Conservation (phyloP, 2,888 invertebrate genomes). For the Phlogophora meticulosa region DNA sequence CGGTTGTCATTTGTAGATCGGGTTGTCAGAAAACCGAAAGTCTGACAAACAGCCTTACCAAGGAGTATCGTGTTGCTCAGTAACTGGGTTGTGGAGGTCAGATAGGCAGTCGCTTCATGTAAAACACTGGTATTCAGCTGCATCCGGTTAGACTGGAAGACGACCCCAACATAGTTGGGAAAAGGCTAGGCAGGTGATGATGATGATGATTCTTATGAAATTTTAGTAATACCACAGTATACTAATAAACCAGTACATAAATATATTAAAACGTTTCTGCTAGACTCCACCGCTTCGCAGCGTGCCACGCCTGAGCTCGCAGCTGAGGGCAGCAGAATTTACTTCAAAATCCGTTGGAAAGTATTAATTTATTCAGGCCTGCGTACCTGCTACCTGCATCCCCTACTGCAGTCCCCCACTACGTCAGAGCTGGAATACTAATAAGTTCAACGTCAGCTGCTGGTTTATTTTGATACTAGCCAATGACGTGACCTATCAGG, state of each 20-base stretch:
- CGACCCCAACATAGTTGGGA: no score
- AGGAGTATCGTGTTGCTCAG: no score
- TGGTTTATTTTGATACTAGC: constrained; percentile 49
- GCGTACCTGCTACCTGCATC: constrained; percentile 47
- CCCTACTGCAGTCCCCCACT: constrained; percentile 13
- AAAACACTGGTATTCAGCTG: no score
- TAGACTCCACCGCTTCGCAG: neutral
- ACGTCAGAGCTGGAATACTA: constrained; percentile 49
- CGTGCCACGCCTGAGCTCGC: constrained; percentile 5
- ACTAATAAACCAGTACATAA: neutral
- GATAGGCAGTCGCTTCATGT: no score
- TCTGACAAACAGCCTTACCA: no score
- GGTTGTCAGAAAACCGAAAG: no score
- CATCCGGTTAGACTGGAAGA: no score
- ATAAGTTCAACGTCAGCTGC: constrained; percentile 52
- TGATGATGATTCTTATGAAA: no score
- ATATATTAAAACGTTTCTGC: constrained; percentile 14
- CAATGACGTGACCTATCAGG: constrained; percentile 17
- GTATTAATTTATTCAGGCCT: constrained; percentile 62
- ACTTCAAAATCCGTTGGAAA: constrained; percentile 38
- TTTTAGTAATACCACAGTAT: no score
- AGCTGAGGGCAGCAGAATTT: constrained; percentile 8
- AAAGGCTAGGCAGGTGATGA: no score
- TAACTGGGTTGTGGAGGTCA: no score
- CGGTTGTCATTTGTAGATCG: no score